Conservation (phyloP, 1,140 invertebrate genomes). For the Formica selysi region DNA sequence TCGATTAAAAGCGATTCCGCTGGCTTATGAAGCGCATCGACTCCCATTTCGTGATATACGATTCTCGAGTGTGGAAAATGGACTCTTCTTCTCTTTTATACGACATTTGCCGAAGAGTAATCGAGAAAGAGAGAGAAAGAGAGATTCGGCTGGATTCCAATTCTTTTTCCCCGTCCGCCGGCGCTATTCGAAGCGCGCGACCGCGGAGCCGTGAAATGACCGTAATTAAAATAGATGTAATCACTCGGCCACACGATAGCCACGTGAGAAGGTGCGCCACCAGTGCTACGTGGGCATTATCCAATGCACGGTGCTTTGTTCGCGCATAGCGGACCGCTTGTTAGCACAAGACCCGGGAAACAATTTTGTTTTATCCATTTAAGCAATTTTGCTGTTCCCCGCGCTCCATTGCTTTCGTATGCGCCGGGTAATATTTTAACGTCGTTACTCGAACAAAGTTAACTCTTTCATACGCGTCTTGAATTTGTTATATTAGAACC, state of each 20-base stretch:
- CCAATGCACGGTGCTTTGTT: slow-evolving; percentile 16
- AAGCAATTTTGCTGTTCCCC: slow-evolving; percentile 40
- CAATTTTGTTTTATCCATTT: slow-evolving; percentile 59
- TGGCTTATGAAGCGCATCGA: slow-evolving; percentile 34
- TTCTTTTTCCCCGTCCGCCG: slow-evolving; percentile 37
- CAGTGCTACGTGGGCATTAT: neutral
- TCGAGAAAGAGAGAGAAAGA: slow-evolving; percentile 6
- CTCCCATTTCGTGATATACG: slow-evolving; percentile 41
- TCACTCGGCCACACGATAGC: slow-evolving; percentile 52
- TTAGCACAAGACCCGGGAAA: slow-evolving; percentile 50
- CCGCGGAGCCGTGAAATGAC: slow-evolving; percentile 63
- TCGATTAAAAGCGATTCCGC: slow-evolving; percentile 44
- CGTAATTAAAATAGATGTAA: slow-evolving; percentile 75
- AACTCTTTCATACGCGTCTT: neutral
- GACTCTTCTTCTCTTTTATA: slow-evolving; percentile 12
- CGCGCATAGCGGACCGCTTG: neutral
- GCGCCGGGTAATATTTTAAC: slow-evolving; percentile 43
- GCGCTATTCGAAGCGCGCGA: slow-evolving; percentile 6
- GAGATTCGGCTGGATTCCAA: slow-evolving; percentile 1
- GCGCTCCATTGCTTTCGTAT: slow-evolving; percentile 42
- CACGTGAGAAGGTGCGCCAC: slow-evolving; percentile 9
- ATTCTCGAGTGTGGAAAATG: slow-evolving; percentile 48
- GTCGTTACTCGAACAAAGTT: neutral
- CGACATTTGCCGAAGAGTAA: slow-evolving; percentile 49
- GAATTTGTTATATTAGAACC: neutral